A percentile compares a stretch with the other conserved stretches of the same genome.
Conservation (phyloP, 2,797 vertebrate species). For the Sebastes itinus region DNA sequence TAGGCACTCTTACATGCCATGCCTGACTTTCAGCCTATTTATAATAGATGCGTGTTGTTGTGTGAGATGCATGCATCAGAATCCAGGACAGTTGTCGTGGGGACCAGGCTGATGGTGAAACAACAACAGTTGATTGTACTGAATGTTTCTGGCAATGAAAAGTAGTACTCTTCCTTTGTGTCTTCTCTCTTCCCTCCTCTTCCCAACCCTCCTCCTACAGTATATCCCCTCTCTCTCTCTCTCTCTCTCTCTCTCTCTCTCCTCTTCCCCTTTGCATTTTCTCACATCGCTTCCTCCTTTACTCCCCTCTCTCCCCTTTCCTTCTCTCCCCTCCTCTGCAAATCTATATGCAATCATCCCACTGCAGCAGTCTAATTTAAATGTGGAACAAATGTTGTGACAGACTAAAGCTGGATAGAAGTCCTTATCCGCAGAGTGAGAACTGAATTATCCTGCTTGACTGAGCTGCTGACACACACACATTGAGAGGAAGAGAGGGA, state of each 20-base stretch:
- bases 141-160: slow-evolving; percentile 71
- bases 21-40: slow-evolving; percentile 62
- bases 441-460: slow-evolving; percentile 77
- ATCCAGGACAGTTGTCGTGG: slow-evolving; percentile 80
- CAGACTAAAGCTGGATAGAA: slow-evolving; percentile 77
- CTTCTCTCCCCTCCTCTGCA: slow-evolving; percentile 26
- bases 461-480: slow-evolving; percentile 74
- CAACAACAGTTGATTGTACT: slow-evolving; percentile 75
- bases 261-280: slow-evolving; percentile 4
- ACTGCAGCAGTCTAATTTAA: slow-evolving; percentile 75
- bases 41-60: slow-evolving; percentile 71
- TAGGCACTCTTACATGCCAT: slow-evolving; percentile 21
- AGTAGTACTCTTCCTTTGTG: slow-evolving; percentile 76
- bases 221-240: background rate
- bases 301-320: background rate
- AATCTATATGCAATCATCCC: slow-evolving; percentile 75
- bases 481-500: slow-evolving; percentile 27
- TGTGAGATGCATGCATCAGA: slow-evolving; percentile 56
- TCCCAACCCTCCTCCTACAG: slow-evolving; percentile 5
- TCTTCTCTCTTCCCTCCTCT: slow-evolving; percentile 34
- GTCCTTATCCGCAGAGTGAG: slow-evolving; percentile 74
- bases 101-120: slow-evolving; percentile 68
- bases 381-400: slow-evolving; percentile 80
- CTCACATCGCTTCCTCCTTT: slow-evolving; percentile 18
- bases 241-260: background rate